Conservation (phyloP, 1,140 invertebrate species). For the Musca domestica region DNA sequence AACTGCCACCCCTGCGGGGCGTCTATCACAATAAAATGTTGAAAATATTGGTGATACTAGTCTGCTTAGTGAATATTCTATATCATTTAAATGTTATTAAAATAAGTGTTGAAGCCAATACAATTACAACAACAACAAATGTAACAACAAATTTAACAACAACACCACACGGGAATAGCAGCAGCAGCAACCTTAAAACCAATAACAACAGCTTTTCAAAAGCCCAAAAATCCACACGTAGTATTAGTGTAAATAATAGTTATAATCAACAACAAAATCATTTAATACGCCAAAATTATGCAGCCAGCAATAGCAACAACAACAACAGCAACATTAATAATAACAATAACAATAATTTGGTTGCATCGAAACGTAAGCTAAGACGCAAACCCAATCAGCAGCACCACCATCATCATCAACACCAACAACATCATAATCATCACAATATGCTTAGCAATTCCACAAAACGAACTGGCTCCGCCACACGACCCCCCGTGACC, state of each 20-base stretch:
- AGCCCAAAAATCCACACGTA: constrained; percentile 20
- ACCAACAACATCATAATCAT: no score
- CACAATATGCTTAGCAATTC: no score
- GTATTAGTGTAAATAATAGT: constrained; percentile 50
- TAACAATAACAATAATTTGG: constrained; percentile 30
- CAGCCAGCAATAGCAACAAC: constrained; percentile 29
- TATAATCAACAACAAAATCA: constrained; percentile 24
- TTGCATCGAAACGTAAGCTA: constrained; percentile 34
- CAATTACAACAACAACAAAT: not conserved
- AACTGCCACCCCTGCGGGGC: not conserved
- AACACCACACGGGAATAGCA: not conserved
- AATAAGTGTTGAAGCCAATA: not conserved
- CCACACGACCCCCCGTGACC: not conserved
- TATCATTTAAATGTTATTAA: not conserved
- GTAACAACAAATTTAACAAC: not conserved
- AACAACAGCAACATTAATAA: constrained; percentile 25
- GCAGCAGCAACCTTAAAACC: not conserved
- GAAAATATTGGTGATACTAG: constrained; percentile 15
- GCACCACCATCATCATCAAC: constrained; percentile 25
- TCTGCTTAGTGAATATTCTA: not conserved
- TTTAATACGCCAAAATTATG: constrained; percentile 36
- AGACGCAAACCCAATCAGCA: constrained; percentile 36
- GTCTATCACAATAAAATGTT: constrained; percentile 17
- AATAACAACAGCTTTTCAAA: not conserved
- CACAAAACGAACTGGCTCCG: not conserved